A percentile compares a stretch with the other conserved stretches of the same genome.
phyloP scores from a whole-genome alignment of 2,888 invertebrate genomes.

The Andricus quercusramuli region DNA sequence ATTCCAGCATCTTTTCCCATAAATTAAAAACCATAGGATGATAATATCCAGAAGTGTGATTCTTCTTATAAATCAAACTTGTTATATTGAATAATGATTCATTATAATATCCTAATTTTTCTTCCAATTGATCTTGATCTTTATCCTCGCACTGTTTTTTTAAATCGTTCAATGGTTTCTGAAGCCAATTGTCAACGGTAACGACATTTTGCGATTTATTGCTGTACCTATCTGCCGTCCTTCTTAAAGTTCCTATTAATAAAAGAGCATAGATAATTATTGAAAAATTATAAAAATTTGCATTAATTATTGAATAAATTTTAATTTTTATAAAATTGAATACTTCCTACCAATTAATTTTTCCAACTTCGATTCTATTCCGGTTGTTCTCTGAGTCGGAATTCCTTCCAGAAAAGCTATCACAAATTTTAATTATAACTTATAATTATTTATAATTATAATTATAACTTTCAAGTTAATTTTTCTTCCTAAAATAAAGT shows the following conservation, averaged over 20 bases:
- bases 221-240: neutral
- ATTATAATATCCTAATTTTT: neutral
- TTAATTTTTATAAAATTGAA: no score
- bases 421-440: no score
- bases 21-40: neutral
- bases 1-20: neutral
- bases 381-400: neutral
- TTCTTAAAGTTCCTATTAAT: neutral
- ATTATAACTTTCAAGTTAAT: no score
- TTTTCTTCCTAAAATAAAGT: no score
- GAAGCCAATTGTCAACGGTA: neutral
- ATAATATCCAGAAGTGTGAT: neutral
- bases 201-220: neutral
- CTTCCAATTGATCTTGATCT: neutral
- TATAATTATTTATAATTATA: no score
- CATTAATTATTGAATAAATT: no score
- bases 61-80: neutral
- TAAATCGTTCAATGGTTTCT: neutral
- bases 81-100: neutral
- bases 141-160: neutral
- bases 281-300: no score
- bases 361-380: neutral
- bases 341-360: neutral
- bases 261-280: no score
- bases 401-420: neutral